Evolutionary conservation across 2,113 vertebrate genomes (phyloP).

Genomic region (Brienomyrus brachyistius): DNA sequence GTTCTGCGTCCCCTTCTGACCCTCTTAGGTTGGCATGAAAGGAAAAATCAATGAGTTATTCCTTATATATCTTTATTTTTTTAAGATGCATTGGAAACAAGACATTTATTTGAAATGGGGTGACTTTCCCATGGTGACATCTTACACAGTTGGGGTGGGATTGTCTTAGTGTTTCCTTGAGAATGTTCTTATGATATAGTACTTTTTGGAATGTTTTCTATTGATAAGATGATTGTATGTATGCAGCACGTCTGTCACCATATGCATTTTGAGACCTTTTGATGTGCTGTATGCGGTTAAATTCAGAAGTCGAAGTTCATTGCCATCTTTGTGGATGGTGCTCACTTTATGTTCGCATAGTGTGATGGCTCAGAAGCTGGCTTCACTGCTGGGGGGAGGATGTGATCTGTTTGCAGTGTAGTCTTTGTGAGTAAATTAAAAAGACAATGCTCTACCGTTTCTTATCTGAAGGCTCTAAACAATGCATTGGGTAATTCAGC

Average conservation of each 20-base stretch:
- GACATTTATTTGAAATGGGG: not conserved
- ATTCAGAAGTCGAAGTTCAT: not conserved
- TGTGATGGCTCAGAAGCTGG: not conserved
- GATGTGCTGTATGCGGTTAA: not conserved
- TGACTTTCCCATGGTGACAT: not conserved
- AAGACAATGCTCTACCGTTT: not conserved
- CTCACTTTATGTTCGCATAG: not conserved
- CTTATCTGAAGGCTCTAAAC: not conserved
- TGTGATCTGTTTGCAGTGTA: not conserved
- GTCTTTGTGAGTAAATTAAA: slow-evolving; percentile 11
- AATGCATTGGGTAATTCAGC: slow-evolving; percentile 1
- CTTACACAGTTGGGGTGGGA: not conserved
- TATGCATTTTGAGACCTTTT: not conserved
- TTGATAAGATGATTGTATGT: not conserved
- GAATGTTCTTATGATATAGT: not conserved
- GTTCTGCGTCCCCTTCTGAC: not conserved
- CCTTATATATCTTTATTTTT: not conserved
- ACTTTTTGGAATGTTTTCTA: not conserved
- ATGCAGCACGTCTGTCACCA: not conserved
- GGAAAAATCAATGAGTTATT: not conserved
- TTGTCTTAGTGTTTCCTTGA: not conserved
- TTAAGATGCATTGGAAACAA: not conserved
- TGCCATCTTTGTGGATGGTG: not conserved
- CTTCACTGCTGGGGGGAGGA: not conserved
- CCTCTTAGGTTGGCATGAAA: not conserved